These are phyloP conservation scores for Radopholus similis DNA, from an alignment of 1,140 invertebrate species.

Conservation along the genomic window DNA sequence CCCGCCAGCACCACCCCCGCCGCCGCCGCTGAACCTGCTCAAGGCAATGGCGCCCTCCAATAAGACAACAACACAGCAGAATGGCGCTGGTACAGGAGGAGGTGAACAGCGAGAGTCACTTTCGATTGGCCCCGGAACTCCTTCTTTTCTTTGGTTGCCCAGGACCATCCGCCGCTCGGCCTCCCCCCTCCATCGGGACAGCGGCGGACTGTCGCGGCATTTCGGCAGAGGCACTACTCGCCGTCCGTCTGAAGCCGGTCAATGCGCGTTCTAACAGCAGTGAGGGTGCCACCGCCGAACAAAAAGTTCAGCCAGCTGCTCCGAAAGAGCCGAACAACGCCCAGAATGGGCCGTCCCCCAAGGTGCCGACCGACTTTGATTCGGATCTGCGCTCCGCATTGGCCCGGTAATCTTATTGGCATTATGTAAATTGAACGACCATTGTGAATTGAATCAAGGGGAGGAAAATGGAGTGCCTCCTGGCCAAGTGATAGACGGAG, in stretches of 20 bases:
- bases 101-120: no score
- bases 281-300: no score
- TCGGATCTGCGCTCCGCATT: constrained; percentile 54
- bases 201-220: constrained; percentile 38
- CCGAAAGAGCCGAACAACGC: not conserved
- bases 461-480: no score
- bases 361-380: constrained; percentile 50
- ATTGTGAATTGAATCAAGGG: no score
- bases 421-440: no score
- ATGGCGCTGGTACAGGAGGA: no score
- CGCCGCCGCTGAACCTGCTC: constrained; percentile 31
- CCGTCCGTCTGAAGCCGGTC: constrained; percentile 48
- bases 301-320: not conserved
- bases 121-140: no score
- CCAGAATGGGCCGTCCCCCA: no score
- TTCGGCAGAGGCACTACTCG: constrained; percentile 43
- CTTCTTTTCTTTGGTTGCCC: not conserved
- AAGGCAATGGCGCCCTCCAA: constrained; percentile 24
- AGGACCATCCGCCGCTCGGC: not conserved
- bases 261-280: constrained; percentile 11
- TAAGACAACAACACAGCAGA: no score
- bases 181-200: not conserved
- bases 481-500: no score
- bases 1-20: constrained; percentile 49
- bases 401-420: no score